A percentile compares a stretch with the other conserved stretches of the same genome.
Evolutionary conservation across 2,888 invertebrate genomes (phyloP).

Genomic region (Cerastoderma edule): DNA sequence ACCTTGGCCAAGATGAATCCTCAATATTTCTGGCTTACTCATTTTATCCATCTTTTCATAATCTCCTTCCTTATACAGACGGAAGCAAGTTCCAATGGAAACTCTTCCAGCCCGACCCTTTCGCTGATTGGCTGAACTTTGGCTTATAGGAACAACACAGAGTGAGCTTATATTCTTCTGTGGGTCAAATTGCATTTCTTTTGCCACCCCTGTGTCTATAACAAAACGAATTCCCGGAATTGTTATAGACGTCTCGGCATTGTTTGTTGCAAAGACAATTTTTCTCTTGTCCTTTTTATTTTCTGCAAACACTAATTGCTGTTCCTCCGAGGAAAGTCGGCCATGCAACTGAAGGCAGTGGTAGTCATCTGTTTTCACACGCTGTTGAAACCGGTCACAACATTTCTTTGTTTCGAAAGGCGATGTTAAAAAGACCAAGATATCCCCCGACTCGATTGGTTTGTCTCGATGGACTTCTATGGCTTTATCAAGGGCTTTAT

Average conservation of each 20-base stretch:
- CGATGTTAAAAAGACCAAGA: slow-evolving; percentile 83
- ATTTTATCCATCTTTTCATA: slow-evolving; percentile 75
- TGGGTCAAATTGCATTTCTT: slow-evolving; percentile 81
- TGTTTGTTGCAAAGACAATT: slow-evolving; percentile 83
- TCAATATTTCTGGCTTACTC: slow-evolving; percentile 81
- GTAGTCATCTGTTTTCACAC: slow-evolving; percentile 47
- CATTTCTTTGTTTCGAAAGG: slow-evolving; percentile 80
- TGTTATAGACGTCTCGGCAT: slow-evolving; percentile 84
- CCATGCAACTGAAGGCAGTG: slow-evolving; percentile 79
- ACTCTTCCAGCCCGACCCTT: slow-evolving; percentile 84
- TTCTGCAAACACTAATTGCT: slow-evolving; percentile 77
- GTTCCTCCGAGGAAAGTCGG: slow-evolving; percentile 79
- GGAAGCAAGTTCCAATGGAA: slow-evolving; percentile 81
- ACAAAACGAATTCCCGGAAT: slow-evolving; percentile 83
- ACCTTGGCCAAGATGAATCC: slow-evolving; percentile 77
- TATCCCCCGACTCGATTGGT: slow-evolving; percentile 74
- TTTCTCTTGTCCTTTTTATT: slow-evolving; percentile 73
- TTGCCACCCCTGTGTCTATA: slow-evolving; percentile 83
- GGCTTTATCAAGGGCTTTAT: slow-evolving; percentile 75
- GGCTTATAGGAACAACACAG: slow-evolving; percentile 72
- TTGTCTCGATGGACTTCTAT: slow-evolving; percentile 73
- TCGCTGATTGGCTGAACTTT: slow-evolving; percentile 83
- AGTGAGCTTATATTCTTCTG: slow-evolving; percentile 76
- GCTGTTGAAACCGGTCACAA: slow-evolving; percentile 57
- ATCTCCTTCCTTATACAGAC: slow-evolving; percentile 80